Percentiles rank a stretch among this genome's conserved stretches.
Evolutionary conservation across 1,140 invertebrate genomes (phyloP).

Genomic region (Habropoda laboriosa): DNA sequence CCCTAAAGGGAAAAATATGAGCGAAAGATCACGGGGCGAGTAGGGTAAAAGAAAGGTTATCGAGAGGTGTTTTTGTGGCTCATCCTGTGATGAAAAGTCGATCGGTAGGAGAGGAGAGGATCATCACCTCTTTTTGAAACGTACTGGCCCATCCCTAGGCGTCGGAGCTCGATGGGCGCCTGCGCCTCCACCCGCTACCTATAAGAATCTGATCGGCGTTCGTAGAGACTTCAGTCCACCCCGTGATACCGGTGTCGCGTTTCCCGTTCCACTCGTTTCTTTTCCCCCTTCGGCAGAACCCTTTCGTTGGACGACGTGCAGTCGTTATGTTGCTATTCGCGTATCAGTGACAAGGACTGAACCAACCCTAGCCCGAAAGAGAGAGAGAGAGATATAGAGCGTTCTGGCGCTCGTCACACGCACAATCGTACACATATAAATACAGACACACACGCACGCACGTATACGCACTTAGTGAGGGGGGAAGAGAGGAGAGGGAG

Average conservation of each 20-base stretch:
- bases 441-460: no score
- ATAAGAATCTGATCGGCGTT: slow-evolving; percentile 51
- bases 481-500: neutral
- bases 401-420: no score
- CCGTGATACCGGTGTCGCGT: slow-evolving; percentile 53
- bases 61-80: slow-evolving; percentile 18
- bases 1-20: no score
- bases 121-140: slow-evolving; percentile 62
- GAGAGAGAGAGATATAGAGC: neutral
- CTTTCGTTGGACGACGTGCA: slow-evolving; percentile 15
- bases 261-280: neutral
- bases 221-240: slow-evolving; percentile 54
- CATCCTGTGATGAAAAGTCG: slow-evolving; percentile 57
- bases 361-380: neutral
- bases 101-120: slow-evolving; percentile 54
- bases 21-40: neutral
- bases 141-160: slow-evolving; percentile 56
- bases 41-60: slow-evolving; percentile 23
- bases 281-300: neutral
- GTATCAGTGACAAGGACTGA: slow-evolving; percentile 16
- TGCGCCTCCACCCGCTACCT: slow-evolving; percentile 46
- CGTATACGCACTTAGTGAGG: no score
- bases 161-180: slow-evolving; percentile 36
- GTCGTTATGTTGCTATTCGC: slow-evolving; percentile 39
- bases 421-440: no score